Base-by-base conservation (phyloP, 2,888 invertebrate species). In the Erannis defoliaria region DNA sequence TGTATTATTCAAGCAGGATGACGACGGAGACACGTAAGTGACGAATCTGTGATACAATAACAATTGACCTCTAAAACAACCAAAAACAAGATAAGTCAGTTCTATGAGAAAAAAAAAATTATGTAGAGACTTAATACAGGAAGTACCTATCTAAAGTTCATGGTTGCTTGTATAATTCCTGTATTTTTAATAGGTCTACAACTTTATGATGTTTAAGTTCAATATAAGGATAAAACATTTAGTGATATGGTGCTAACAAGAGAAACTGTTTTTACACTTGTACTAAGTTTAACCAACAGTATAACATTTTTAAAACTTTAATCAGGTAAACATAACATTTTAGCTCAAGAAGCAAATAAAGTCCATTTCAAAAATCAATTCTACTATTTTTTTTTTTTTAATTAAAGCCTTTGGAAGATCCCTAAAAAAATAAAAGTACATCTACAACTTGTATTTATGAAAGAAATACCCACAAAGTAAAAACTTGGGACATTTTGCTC, bases 1-100 rank as follows among this genome's bases (percentile, higher is more conserved):
- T 96, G 94, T 95, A 71, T 95, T 95, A 72, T 97, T 95, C 82
- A 94, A 95, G 70, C 97, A 96, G 76, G 96, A 97, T 82, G 95
- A 96, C 68, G 97, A 97, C 74, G 98, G 97, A 71, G 97, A 98
- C 86, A 97, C 97, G 97, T 97, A 94, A 96, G 97, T 91, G n/a
- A 18, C 21, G n/a, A 18, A 33, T 16, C 5, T 26, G 16, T 26
- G 5, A 29, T 14, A 29, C 21, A 26, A n/a, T 23, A 23, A n/a
- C 31, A 18, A 19, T 18, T 19, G 1, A 19, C n/a, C 19, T 40
- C 5, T 21, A n/a, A 21, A 42, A n/a, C 38, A n/a, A 21, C n/a
- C 1, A 9, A 10, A 8, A 18, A 38, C n/a, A 5, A 14, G 35
- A 2, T 4, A 12, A 35, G 14, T 14, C 5, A 14, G n/a, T 35